These are phyloP conservation scores for Macrophya annulata DNA, from an alignment of 2,888 invertebrate genomes.

Conservation along the genomic window DNA sequence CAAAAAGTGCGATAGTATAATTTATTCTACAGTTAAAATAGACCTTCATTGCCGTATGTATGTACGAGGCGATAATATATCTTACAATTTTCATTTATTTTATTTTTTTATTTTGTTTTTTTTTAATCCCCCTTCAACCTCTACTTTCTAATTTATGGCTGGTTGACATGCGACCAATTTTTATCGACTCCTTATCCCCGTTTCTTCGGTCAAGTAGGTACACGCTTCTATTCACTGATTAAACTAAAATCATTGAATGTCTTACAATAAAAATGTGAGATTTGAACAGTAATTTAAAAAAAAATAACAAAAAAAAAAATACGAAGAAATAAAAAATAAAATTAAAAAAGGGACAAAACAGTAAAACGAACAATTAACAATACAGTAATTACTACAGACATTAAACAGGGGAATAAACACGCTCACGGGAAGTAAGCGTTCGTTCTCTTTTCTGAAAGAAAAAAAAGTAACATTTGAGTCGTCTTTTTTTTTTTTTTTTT, in stretches of 20 bases:
- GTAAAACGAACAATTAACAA: background rate
- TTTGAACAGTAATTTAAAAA: background rate
- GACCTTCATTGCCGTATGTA: slow-evolving; percentile 12
- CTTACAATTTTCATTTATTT: slow-evolving; percentile 5
- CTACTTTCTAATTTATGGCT: slow-evolving; percentile 22
- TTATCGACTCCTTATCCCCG: slow-evolving; percentile 42
- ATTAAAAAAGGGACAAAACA: background rate
- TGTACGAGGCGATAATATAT: slow-evolving; percentile 40
- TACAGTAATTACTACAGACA: background rate
- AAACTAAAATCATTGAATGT: slow-evolving; percentile 1
- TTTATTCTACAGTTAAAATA: slow-evolving; percentile 41
- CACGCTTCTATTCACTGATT: background rate
- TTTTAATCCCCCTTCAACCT: slow-evolving; percentile 3
- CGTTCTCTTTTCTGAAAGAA: background rate
- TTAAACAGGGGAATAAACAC: background rate
- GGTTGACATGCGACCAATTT: slow-evolving; percentile 48
- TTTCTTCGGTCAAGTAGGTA: slow-evolving; percentile 16
- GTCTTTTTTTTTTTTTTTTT: background rate
- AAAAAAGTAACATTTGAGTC: background rate
- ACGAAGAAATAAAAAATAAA: background rate
- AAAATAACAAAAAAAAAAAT: background rate
- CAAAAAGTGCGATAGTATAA: slow-evolving; percentile 46
- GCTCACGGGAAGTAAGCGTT: background rate
- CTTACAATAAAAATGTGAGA: background rate
- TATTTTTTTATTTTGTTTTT: background rate